Evolutionary conservation across 2,797 vertebrate species (phyloP).

Genomic region (Oreonectes daqikongensis): DNA sequence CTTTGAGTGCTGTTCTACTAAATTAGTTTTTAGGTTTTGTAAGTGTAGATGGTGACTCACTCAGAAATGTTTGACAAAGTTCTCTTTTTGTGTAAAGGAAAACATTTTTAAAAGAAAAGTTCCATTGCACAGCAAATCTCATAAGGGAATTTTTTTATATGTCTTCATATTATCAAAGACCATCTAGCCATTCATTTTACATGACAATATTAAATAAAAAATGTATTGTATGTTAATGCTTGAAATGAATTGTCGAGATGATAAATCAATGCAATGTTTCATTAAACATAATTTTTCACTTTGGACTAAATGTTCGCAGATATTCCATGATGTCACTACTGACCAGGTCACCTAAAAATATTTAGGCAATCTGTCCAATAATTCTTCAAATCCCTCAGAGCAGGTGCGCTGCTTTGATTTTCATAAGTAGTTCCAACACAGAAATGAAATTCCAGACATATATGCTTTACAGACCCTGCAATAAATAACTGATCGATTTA

Average conservation of each 20-base stretch:
- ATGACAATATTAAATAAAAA: neutral
- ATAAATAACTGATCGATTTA: slow-evolving; percentile 64
- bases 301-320: neutral
- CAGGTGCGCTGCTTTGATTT: slow-evolving; percentile 27
- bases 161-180: neutral
- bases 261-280: neutral
- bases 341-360: slow-evolving; percentile 31
- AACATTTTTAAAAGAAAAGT: neutral
- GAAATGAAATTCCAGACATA: slow-evolving; percentile 53
- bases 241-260: neutral
- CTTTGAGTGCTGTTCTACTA: slow-evolving; percentile 24
- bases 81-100: neutral
- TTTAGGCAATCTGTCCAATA: slow-evolving; percentile 28
- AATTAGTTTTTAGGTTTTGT: slow-evolving; percentile 26
- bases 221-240: too few species aligned
- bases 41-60: slow-evolving; percentile 14
- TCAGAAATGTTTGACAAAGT: slow-evolving; percentile 5
- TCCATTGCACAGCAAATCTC: neutral
- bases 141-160: neutral
- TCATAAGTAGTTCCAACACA: slow-evolving; percentile 44
- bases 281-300: neutral
- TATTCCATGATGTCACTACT: slow-evolving; percentile 33
- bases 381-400: slow-evolving; percentile 41
- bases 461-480: slow-evolving; percentile 51
- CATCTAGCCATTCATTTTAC: neutral